These are phyloP conservation scores for Leucophenga maculata DNA, from an alignment of 2,888 invertebrate genomes.

Conservation along the genomic window DNA sequence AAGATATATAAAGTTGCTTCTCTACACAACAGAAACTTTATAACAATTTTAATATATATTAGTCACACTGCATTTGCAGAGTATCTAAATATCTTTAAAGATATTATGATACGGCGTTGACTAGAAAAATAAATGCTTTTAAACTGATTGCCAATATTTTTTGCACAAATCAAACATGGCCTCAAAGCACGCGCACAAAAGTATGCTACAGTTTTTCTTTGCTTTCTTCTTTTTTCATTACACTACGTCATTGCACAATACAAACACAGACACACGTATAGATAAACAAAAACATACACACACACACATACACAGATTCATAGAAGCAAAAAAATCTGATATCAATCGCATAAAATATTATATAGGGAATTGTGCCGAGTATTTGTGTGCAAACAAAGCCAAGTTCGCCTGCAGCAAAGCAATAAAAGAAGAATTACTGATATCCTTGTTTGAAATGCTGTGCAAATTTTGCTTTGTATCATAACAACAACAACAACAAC, in stretches of 20 bases:
- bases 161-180: constrained; percentile 3
- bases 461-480: constrained; percentile 4
- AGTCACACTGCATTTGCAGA: too few relatives aligned
- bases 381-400: not conserved
- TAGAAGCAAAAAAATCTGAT: not conserved
- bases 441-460: not conserved
- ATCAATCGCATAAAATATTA: not conserved
- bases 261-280: not conserved
- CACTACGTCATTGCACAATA: not conserved
- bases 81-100: too few relatives aligned
- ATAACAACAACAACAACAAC: too few relatives aligned
- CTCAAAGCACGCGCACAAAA: constrained; percentile 6
- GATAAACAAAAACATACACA: not conserved
- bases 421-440: not conserved
- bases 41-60: too few relatives aligned
- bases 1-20: too few relatives aligned
- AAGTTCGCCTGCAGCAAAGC: constrained; percentile 7
- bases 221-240: not conserved
- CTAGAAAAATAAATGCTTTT: constrained; percentile 16
- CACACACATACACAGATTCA: too few relatives aligned
- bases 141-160: constrained; percentile 20
- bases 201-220: constrained; percentile 15
- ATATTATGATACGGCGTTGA: not conserved
- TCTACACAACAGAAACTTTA: too few relatives aligned
- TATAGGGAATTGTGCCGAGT: constrained; percentile 2